Percentiles rank a stretch among this genome's conserved stretches.
These are phyloP conservation scores for Podarcis cretensis DNA, from an alignment of 2,113 vertebrate genomes.

Conservation along the genomic window DNA sequence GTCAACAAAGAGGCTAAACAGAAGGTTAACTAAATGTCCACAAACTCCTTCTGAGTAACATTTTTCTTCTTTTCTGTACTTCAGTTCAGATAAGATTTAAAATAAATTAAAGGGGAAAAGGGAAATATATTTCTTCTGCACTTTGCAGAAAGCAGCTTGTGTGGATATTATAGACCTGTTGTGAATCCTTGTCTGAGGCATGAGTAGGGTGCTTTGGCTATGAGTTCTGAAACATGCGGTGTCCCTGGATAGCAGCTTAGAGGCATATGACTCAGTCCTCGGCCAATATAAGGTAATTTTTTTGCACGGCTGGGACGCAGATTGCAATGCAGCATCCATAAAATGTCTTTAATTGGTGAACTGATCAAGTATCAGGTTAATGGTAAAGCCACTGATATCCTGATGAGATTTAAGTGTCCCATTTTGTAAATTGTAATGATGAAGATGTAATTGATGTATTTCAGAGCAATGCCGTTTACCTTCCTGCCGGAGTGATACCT, in stretches of 20 bases:
- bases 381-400: neutral
- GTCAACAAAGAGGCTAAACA: neutral
- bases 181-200: neutral
- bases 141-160: neutral
- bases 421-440: neutral
- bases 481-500: too few species aligned
- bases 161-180: neutral
- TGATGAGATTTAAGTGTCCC: neutral
- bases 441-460: neutral
- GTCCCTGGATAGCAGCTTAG: neutral
- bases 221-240: neutral
- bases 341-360: neutral
- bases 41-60: conserved; percentile 15
- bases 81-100: neutral
- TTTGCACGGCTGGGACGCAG: neutral
- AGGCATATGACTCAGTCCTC: neutral
- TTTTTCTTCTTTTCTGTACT: neutral
- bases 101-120: conserved; percentile 18
- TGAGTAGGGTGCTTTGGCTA: neutral
- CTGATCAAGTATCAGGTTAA: neutral
- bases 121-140: neutral
- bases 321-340: neutral
- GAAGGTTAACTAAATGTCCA: neutral
- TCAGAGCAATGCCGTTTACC: too few species aligned
- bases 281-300: neutral